Evolutionary conservation across 2,113 vertebrate genomes (phyloP).

Genomic region (Cyphomyrus plagiostoma): DNA sequence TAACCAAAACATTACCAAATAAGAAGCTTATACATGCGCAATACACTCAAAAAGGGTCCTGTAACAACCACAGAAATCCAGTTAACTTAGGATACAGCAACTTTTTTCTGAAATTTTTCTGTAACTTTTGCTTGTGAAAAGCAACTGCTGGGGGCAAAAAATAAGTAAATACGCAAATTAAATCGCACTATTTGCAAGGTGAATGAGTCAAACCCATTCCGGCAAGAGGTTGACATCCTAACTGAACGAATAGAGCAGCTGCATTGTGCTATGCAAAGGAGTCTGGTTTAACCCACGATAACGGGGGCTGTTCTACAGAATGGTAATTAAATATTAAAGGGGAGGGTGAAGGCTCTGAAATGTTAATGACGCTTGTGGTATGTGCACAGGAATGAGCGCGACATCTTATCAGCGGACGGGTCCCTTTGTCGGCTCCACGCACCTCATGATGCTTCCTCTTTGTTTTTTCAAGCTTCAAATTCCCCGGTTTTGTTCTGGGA

Average conservation of each 20-base stretch:
- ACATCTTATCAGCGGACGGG: constrained; percentile 39
- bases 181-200: background rate
- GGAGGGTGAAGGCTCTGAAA: constrained; percentile 48
- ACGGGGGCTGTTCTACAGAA: constrained; percentile 39
- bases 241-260: constrained; percentile 32
- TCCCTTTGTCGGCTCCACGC: constrained; percentile 14
- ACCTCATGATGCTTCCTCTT: background rate
- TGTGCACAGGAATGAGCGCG: constrained; percentile 48
- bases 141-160: background rate
- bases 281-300: constrained; percentile 47
- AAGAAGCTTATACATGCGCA: background rate
- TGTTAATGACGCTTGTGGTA: constrained; percentile 64
- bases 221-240: constrained; percentile 37
- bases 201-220: constrained; percentile 15
- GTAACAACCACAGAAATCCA: background rate
- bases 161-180: background rate
- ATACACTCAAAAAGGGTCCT: background rate
- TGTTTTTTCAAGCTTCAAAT: constrained; percentile 1
- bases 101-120: background rate
- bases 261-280: constrained; percentile 39
- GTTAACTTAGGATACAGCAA: background rate
- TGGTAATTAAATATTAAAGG: constrained; percentile 58
- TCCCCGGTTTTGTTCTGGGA: constrained; percentile 31
- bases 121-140: background rate
- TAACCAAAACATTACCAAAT: background rate